Conservation (phyloP, 2,113 vertebrate species). For the Carollia perspicillata region DNA sequence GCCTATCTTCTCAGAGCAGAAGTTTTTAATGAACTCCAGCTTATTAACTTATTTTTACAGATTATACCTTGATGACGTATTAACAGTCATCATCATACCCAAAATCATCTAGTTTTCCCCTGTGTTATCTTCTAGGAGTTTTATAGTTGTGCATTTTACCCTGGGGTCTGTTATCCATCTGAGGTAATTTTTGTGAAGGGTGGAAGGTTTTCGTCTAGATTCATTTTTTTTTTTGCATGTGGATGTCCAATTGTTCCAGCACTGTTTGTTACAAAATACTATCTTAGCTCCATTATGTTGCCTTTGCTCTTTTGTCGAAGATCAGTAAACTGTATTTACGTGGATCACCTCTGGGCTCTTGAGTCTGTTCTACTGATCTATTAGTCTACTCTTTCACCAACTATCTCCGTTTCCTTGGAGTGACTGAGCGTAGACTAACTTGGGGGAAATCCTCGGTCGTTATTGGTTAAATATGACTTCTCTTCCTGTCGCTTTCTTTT, state of each 20-base stretch:
- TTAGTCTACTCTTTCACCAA: neutral
- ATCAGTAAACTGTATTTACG: neutral
- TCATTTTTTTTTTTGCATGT: neutral
- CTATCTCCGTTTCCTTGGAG: neutral
- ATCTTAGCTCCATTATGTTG: neutral
- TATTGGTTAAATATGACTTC: neutral
- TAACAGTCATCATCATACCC: neutral
- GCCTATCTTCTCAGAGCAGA: neutral
- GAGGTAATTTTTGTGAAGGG: neutral
- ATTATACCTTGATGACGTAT: neutral
- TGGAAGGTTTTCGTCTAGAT: neutral
- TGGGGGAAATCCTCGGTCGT: neutral
- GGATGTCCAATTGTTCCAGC: neutral
- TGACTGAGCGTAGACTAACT: neutral
- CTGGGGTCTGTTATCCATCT: neutral
- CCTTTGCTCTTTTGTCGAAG: neutral
- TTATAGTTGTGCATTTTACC: neutral
- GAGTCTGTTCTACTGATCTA: neutral
- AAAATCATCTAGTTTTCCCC: neutral
- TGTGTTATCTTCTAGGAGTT: neutral
- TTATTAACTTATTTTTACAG: neutral
- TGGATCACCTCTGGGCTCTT: neutral
- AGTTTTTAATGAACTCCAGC: neutral
- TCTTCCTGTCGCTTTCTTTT: neutral
- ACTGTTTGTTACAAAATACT: neutral